Evolutionary conservation across 2,113 vertebrate species (phyloP).

Genomic region (Jacana jacana): DNA sequence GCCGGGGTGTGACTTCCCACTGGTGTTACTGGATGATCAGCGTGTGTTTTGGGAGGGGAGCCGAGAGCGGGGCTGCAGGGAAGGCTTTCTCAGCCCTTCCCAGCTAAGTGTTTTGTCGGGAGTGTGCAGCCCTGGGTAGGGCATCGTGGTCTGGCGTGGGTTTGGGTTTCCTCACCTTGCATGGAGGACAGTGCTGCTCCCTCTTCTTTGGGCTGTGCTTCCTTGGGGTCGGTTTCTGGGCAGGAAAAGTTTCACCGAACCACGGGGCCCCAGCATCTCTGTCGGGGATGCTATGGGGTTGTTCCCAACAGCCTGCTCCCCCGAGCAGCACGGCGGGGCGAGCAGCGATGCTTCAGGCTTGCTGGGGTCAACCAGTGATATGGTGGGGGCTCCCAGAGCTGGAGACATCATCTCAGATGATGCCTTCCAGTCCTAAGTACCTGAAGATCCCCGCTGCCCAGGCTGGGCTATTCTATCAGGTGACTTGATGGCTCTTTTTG

Average conservation of each 20-base stretch:
- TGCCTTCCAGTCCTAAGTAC: background rate
- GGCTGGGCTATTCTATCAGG: background rate
- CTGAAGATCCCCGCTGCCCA: background rate
- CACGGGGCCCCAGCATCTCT: rapidly evolving
- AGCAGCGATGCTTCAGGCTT: background rate
- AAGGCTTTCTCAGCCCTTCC: background rate
- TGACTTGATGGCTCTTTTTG: background rate
- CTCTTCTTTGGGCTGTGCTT: background rate
- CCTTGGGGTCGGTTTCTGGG: background rate
- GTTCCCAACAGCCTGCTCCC: background rate
- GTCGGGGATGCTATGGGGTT: background rate
- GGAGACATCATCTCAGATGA: background rate
- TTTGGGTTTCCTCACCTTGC: background rate
- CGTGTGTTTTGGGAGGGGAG: background rate
- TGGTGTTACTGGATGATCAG: rapidly evolving
- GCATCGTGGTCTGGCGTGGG: rapidly evolving
- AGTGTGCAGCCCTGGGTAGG: background rate
- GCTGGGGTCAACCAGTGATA: background rate
- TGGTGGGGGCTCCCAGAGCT: background rate
- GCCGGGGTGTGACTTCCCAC: background rate
- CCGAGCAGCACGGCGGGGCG: background rate
- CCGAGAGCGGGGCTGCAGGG: background rate
- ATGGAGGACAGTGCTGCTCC: rapidly evolving
- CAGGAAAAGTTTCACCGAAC: background rate
- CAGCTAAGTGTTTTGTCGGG: rapidly evolving